Evolutionary conservation across 2,113 vertebrate species (phyloP).

Genomic region (Datnioides undecimradiatus): DNA sequence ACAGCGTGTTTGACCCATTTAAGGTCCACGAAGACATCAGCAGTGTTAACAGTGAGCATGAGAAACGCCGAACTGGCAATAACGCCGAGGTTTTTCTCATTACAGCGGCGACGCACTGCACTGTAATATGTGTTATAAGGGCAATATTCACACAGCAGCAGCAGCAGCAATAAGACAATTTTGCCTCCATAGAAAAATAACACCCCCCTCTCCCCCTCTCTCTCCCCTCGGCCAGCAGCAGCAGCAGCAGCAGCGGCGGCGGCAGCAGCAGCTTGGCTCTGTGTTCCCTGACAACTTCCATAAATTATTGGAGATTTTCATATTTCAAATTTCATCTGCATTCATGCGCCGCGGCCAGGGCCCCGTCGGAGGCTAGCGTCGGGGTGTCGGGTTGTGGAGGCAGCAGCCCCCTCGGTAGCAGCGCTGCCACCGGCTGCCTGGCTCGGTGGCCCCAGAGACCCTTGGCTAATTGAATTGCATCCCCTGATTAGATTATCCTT

Average conservation of each 20-base stretch:
- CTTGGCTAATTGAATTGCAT: conserved; percentile 98
- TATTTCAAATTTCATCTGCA: conserved; percentile 99
- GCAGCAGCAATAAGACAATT: conserved; percentile 48
- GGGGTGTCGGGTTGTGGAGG: conserved; percentile 94
- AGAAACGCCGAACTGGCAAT: not conserved
- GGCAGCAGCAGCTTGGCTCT: conserved; percentile 86
- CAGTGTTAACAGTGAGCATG: not conserved
- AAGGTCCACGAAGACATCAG: not conserved
- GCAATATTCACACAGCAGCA: conserved; percentile 75
- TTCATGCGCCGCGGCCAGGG: conserved; percentile 94
- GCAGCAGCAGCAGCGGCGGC: conserved; percentile 85
- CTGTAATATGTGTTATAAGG: conserved; percentile 35
- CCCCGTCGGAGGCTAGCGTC: conserved; percentile 77
- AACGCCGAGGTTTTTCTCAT: conserved; percentile 4
- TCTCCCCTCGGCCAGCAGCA: conserved; percentile 28
- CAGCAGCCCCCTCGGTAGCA: conserved; percentile 83
- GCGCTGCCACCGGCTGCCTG: conserved; percentile 91
- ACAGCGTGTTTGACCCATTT: too few relatives aligned
- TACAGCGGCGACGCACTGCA: not conserved
- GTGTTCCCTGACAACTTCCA: conserved; percentile 98
- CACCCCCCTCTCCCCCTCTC: not conserved
- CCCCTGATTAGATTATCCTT: conserved; percentile 99
- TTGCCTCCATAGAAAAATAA: conserved; percentile 63
- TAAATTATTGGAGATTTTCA: conserved; percentile 99
- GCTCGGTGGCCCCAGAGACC: conserved; percentile 95